Percentiles rank a stretch among this genome's conserved stretches.
Evolutionary conservation across 2,113 vertebrate genomes (phyloP).

Genomic region (Haemorhous mexicanus): DNA sequence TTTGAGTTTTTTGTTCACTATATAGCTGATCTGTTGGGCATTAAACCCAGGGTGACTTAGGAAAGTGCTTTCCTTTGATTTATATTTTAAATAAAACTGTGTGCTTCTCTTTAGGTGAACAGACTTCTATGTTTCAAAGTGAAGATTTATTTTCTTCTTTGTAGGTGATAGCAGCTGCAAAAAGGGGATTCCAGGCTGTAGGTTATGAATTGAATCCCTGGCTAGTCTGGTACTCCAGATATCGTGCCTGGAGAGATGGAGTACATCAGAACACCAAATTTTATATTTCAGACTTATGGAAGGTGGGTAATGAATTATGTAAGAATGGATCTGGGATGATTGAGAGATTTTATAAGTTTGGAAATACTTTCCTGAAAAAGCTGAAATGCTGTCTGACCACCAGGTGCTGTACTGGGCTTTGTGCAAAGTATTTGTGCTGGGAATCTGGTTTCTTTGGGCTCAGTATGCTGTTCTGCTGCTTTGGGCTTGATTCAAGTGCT

Average conservation of each 20-base stretch:
- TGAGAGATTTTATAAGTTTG: neutral
- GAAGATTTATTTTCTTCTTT: neutral
- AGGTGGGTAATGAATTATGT: conserved; percentile 72
- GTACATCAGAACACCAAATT: conserved; percentile 83
- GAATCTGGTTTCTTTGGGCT: neutral
- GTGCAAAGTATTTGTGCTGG: neutral
- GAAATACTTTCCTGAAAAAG: neutral
- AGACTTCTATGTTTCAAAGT: neutral
- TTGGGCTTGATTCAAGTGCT: neutral
- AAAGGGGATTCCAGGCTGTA: conserved; percentile 84
- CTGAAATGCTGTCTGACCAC: neutral
- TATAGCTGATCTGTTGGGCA: neutral
- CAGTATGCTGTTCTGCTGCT: neutral
- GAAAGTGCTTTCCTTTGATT: neutral
- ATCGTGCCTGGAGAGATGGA: conserved; percentile 87
- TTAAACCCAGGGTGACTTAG: neutral
- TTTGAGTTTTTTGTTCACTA: neutral
- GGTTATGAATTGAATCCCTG: conserved; percentile 96
- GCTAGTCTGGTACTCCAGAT: conserved; percentile 94
- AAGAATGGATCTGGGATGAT: neutral
- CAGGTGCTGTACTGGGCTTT: neutral
- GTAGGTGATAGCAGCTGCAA: conserved; percentile 94
- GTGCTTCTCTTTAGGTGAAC: neutral
- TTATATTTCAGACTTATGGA: conserved; percentile 92
- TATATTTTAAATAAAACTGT: neutral